Evolutionary conservation across 2,113 vertebrate species (phyloP).

Genomic region (Phylloscopus trochilus): DNA sequence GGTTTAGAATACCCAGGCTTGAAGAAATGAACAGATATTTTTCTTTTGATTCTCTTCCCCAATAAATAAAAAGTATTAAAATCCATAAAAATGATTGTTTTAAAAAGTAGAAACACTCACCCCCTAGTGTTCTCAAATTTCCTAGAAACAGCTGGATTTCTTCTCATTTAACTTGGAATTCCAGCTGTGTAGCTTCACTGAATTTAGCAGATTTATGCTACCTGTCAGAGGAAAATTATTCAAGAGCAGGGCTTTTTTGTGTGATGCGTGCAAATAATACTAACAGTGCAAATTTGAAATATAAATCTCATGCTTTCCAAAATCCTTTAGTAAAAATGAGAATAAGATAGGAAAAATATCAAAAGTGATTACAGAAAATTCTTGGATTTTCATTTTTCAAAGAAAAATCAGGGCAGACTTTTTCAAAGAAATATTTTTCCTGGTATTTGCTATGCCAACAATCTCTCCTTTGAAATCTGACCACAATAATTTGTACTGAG

Average conservation of each 20-base stretch:
- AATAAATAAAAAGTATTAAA: not conserved
- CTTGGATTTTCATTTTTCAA: not conserved
- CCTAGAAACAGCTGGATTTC: not conserved
- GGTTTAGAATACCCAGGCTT: not conserved
- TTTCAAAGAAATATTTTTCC: not conserved
- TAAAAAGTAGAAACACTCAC: not conserved
- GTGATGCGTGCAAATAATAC: not conserved
- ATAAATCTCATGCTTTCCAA: not conserved
- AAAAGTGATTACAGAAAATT: not conserved
- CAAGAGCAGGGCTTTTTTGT: not conserved
- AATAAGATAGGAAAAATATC: not conserved
- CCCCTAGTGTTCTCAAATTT: not conserved
- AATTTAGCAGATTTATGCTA: not conserved
- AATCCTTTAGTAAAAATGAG: not conserved
- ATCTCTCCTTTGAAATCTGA: not conserved
- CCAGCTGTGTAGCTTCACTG: not conserved
- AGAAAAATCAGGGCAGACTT: not conserved
- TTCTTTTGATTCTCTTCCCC: not conserved
- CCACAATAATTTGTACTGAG: not conserved
- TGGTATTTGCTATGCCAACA: not conserved
- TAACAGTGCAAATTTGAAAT: not conserved
- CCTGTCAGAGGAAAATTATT: not conserved
- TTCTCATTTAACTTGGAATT: not conserved
- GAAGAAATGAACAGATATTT: not conserved
- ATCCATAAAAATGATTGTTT: not conserved